Conservation (phyloP, 2,113 vertebrate species). For the Ornithorhynchus anatinus region DNA sequence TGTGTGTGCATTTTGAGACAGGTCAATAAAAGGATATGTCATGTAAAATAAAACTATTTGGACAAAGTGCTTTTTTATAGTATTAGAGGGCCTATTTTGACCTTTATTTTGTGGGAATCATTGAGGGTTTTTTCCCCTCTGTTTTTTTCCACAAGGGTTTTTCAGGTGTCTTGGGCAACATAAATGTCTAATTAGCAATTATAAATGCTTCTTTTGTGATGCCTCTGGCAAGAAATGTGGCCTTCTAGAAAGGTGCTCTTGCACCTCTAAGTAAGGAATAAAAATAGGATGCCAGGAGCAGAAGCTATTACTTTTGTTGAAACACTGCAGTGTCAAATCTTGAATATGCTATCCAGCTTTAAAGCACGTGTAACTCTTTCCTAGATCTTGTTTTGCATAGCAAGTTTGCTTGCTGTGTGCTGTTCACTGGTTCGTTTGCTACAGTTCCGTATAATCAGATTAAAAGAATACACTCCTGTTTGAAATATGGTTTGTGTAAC, state of each 20-base stretch:
- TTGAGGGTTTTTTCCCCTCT: not conserved
- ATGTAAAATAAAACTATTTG: constrained; percentile 28
- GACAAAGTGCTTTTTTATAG: not conserved
- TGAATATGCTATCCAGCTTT: not conserved
- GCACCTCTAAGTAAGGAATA: not conserved
- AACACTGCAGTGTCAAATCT: no score
- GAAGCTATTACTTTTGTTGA: not conserved
- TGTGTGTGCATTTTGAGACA: constrained; percentile 44
- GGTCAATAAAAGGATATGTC: constrained; percentile 46
- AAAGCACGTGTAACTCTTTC: not conserved
- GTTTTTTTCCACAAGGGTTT: not conserved
- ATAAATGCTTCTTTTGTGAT: not conserved
- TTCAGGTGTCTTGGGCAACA: not conserved
- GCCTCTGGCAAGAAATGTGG: not conserved
- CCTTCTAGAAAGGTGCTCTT: not conserved
- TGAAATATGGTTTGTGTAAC: no score
- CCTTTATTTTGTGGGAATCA: not conserved
- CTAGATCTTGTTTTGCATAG: not conserved
- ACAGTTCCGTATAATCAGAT: no score
- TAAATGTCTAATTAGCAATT: not conserved
- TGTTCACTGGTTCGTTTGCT: not conserved
- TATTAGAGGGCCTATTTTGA: not conserved
- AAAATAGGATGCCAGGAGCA: not conserved
- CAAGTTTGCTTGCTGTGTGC: not conserved
- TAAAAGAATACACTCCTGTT: no score